A percentile compares a stretch with the other conserved stretches of the same genome.
These are phyloP conservation scores for Kryptopterus vitreolus DNA, from an alignment of 2,797 vertebrate species.

Conservation along the genomic window DNA sequence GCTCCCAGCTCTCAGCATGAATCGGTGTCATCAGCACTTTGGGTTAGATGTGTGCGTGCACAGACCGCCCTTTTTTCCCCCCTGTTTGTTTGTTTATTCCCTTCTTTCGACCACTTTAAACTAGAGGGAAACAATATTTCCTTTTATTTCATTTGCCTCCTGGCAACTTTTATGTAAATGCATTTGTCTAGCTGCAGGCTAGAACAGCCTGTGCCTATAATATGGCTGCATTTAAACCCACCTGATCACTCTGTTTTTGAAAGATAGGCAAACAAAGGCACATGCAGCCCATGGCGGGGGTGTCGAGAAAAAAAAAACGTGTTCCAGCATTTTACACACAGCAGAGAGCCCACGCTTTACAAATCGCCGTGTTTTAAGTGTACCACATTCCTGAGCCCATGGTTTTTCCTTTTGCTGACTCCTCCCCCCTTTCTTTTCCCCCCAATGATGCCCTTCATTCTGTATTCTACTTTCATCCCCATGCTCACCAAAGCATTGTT, in stretches of 20 bases:
- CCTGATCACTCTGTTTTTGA: conserved; percentile 9
- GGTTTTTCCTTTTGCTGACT: neutral
- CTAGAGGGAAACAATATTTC: neutral
- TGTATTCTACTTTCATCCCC: conserved; percentile 24
- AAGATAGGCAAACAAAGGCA: conserved; percentile 10
- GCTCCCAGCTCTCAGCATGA: neutral
- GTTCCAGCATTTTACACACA: conserved; percentile 29
- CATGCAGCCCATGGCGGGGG: conserved; percentile 7
- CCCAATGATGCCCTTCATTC: neutral
- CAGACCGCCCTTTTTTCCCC: neutral
- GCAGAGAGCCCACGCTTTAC: conserved; percentile 8
- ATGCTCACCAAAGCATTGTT: conserved; percentile 57
- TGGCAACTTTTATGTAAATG: conserved; percentile 1
- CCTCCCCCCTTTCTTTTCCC: neutral
- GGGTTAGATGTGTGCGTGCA: neutral
- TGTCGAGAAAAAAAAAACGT: neutral
- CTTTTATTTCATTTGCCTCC: neutral
- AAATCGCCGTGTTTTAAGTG: conserved; percentile 29
- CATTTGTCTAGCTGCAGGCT: neutral
- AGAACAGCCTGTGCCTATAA: neutral
- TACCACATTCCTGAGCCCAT: neutral
- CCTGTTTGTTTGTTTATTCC: neutral
- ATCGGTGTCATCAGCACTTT: conserved; percentile 17
- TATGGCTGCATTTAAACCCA: neutral
- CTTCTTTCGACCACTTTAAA: neutral